Evolutionary conservation across 2,113 vertebrate species (phyloP).

Genomic region (Hyperopisus bebe): DNA sequence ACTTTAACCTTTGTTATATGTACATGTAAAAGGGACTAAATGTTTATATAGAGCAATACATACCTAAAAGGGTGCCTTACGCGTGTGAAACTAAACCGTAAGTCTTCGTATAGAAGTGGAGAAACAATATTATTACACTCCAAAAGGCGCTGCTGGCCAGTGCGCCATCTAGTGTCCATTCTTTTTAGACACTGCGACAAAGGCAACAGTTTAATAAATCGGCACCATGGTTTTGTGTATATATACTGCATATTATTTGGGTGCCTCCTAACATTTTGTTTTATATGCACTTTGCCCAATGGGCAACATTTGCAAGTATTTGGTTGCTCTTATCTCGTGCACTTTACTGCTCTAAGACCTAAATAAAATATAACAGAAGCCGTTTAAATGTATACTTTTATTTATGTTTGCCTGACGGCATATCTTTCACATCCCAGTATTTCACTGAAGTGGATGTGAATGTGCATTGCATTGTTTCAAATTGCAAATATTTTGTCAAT

Average conservation of each 20-base stretch:
- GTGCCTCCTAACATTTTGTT: neutral
- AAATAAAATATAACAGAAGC: neutral
- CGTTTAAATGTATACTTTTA: neutral
- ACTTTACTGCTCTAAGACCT: neutral
- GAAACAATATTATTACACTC: neutral
- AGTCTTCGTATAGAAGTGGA: neutral
- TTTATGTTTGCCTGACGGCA: neutral
- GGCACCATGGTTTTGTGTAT: neutral
- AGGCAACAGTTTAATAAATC: neutral
- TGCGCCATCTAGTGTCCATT: neutral
- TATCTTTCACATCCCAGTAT: neutral
- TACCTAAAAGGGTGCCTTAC: neutral
- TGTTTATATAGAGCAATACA: neutral
- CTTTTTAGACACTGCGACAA: neutral
- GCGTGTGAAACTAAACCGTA: neutral
- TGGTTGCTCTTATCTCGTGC: neutral
- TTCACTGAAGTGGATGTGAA: neutral
- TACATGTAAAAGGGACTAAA: neutral
- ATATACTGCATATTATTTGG: neutral
- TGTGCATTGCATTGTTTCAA: neutral
- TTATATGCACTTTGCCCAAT: neutral
- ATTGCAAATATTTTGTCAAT: slow-evolving; percentile 25
- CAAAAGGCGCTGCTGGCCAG: neutral
- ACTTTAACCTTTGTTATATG: neutral
- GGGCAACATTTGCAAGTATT: neutral